phyloP scores from a whole-genome alignment of 1,140 invertebrate species.

The Orius insidiosus region DNA sequence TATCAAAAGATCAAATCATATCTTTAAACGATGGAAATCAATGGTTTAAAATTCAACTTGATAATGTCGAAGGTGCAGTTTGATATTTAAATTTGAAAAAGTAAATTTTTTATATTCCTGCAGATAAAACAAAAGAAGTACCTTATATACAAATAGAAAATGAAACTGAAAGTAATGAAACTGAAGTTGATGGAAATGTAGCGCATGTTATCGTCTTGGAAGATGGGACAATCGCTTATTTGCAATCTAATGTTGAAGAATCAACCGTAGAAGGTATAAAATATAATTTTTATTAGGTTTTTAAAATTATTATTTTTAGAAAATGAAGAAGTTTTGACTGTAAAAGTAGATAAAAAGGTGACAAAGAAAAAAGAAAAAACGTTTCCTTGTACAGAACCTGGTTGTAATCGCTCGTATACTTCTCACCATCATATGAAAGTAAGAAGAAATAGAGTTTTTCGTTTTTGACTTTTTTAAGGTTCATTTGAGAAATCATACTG shows the following conservation, averaged over 20 bases:
- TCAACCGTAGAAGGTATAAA: not conserved
- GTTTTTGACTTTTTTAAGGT: conserved; percentile 34
- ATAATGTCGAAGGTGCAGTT: not conserved
- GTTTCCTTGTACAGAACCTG: conserved; percentile 17
- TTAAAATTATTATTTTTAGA: conserved; percentile 1
- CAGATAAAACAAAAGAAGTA: not conserved
- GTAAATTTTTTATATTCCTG: not conserved
- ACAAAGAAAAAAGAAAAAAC: conserved; percentile 9
- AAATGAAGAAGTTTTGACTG: not conserved
- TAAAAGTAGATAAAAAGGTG: not conserved
- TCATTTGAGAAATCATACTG: conserved; percentile 45
- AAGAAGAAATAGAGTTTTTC: no score
- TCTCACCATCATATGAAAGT: conserved; percentile 39
- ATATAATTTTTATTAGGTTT: not conserved
- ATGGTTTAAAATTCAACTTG: conserved; percentile 5
- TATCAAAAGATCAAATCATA: not conserved
- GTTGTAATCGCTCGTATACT: conserved; percentile 34
- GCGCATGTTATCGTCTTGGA: conserved; percentile 12
- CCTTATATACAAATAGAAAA: not conserved
- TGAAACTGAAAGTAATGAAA: not conserved
- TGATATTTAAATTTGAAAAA: not conserved
- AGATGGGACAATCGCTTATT: conserved; percentile 15
- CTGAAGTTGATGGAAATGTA: not conserved
- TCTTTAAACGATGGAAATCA: conserved; percentile 5
- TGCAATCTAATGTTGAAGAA: conserved; percentile 10